phyloP scores from a whole-genome alignment of 2,113 vertebrate species.

The Scortum barcoo region DNA sequence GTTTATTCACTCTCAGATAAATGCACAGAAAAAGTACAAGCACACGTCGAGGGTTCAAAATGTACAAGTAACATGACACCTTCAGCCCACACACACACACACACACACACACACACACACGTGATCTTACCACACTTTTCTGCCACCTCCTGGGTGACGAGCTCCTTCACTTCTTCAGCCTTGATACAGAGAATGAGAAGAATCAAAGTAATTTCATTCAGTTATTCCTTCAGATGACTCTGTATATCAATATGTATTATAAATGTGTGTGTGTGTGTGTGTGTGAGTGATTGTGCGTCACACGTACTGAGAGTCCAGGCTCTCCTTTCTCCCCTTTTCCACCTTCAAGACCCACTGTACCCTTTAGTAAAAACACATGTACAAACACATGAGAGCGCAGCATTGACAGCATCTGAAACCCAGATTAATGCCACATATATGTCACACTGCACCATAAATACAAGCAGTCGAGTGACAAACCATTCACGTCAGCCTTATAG shows the following conservation, averaged over 20 bases:
- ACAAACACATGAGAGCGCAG: background rate
- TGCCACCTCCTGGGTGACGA: conserved; percentile 86
- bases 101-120: conserved; percentile 1
- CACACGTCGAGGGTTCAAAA: conserved; percentile 16
- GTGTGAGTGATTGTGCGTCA: conserved; percentile 2
- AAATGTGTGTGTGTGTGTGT: background rate
- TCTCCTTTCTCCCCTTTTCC: conserved; percentile 90
- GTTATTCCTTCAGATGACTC: background rate
- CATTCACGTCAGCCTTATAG: background rate
- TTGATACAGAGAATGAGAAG: conserved; percentile 61
- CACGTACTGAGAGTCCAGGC: conserved; percentile 85
- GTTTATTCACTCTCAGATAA: conserved; percentile 19
- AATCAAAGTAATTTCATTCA: conserved; percentile 6
- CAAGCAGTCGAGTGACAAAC: background rate
- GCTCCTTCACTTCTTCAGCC: conserved; percentile 89
- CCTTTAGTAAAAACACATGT: conserved; percentile 75
- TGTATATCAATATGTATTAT: background rate
- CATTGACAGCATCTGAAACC: no score
- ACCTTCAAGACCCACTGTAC: conserved; percentile 82
- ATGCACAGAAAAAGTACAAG: conserved; percentile 9
- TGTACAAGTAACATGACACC: conserved; percentile 17
- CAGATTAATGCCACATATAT: background rate
- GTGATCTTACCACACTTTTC: conserved; percentile 90
- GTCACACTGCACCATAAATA: background rate
- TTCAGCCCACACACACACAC: background rate